Conservation (phyloP, 2,113 vertebrate genomes). For the Nothocercus nigrocapillus region DNA sequence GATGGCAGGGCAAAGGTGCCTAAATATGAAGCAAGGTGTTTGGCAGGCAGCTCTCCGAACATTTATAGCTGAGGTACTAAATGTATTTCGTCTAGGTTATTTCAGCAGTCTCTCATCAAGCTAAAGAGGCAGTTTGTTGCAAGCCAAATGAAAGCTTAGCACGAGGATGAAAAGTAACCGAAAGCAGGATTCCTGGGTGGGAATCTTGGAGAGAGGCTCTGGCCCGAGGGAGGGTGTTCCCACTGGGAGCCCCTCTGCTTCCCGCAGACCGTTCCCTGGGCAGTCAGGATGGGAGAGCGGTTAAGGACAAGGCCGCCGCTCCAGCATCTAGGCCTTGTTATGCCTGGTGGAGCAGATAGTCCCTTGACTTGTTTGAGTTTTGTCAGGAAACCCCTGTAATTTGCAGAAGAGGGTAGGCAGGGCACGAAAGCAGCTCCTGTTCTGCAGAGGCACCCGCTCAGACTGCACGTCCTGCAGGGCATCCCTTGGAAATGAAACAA, state of each 20-base stretch:
- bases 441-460: neutral
- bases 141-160: neutral
- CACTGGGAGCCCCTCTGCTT: neutral
- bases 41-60: neutral
- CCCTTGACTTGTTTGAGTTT: neutral
- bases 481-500: neutral
- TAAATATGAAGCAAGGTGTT: neutral
- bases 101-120: neutral
- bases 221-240: neutral
- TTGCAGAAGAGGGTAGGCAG: neutral
- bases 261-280: neutral
- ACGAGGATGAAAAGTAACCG: neutral
- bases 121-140: neutral
- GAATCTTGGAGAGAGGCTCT: neutral
- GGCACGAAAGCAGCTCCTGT: neutral
- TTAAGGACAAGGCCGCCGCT: neutral
- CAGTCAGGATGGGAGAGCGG: neutral
- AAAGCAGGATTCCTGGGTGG: neutral
- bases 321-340: neutral
- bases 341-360: neutral
- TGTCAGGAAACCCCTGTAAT: neutral
- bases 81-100: neutral
- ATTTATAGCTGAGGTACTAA: neutral
- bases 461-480: slow-evolving; percentile 3
- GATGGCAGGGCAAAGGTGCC: neutral